These are phyloP conservation scores for Paracanthobrama guichenoti DNA, from an alignment of 2,113 vertebrate species.

Conservation along the genomic window DNA sequence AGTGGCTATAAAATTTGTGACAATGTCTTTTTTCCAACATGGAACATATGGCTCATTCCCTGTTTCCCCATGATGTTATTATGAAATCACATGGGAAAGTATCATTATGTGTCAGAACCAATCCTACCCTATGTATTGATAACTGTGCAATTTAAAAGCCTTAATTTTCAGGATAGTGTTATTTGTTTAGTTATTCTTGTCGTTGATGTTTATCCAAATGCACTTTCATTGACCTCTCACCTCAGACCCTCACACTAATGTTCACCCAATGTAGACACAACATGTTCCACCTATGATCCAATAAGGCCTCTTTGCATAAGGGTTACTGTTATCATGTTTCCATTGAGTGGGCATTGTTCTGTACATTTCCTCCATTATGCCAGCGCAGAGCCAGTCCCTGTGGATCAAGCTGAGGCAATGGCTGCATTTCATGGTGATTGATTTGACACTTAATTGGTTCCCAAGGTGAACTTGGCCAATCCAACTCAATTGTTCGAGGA, in stretches of 20 bases:
- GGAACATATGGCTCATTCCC: constrained; percentile 3
- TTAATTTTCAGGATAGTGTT: background rate
- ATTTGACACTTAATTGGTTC: constrained; percentile 54
- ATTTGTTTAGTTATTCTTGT: background rate
- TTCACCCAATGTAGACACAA: background rate
- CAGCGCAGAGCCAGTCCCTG: background rate
- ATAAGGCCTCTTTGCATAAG: background rate
- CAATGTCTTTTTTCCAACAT: background rate
- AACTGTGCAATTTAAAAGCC: constrained; percentile 4
- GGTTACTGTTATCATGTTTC: constrained; percentile 9
- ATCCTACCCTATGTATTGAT: constrained; percentile 43
- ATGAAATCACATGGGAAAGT: background rate
- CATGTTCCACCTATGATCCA: background rate
- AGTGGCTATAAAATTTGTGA: constrained; percentile 25
- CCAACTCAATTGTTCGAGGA: constrained; percentile 54
- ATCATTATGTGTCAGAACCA: constrained; percentile 1
- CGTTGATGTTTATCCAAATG: background rate
- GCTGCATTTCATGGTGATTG: constrained; percentile 51
- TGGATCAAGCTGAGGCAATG: constrained; percentile 1
- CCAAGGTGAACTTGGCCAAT: constrained; percentile 57
- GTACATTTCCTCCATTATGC: constrained; percentile 46
- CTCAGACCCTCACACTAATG: background rate
- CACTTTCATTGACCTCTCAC: background rate
- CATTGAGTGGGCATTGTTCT: constrained; percentile 40
- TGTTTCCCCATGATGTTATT: background rate